Evolutionary conservation across 1,140 invertebrate species (phyloP), one percentile per base, ranked within the genome.

Genomic region (Drosophila micromelanica): DNA sequence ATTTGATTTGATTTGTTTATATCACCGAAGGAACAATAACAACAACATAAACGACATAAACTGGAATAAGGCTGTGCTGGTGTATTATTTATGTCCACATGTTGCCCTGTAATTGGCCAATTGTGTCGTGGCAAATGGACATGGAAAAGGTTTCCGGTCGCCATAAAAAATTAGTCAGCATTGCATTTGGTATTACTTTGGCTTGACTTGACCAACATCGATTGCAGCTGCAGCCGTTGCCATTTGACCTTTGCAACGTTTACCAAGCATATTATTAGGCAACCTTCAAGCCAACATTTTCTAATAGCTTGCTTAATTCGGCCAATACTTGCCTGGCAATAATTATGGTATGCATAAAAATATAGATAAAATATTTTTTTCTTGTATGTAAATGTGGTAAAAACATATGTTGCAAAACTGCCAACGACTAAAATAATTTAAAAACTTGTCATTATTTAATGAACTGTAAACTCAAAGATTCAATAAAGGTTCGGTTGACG

Each of bases 1-100:
- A 72, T 89, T 82, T 70, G 75, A 71, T 68, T 82, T 82, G 81
- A 87, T 78, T 87, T 86, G 78, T 86, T 87, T 81, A 87, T 81
- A 67, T 69, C 81, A 65, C 69, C 76, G 64, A 65, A 65, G 61
- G 32, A 60, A 57, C 69, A 52, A 42, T 40, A 56, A 42, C 40
- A 67, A 61, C 59, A 79, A 48, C 20, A 23, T 23, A 5, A 68
- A 38, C 40, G 17, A 59, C 43, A 48, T n/a, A n/a, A n/a, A 30
- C 35, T 72, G 45, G n/a, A 51, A 11, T 37, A 52, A 55, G 43
- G 49, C 12, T 62, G 15, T 23, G 15, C 15, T 42, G 20, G 11
- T 40, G 3, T 40, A 69, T 63, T 64, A 60, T 67, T 60, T 40
- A 46, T 67, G 55, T 30, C 20, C 42, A 38, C 20, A 13, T 54